Percentiles rank a stretch among this genome's conserved stretches.
phyloP scores from a whole-genome alignment of 2,797 vertebrate genomes.

The Enteromius mattozi region DNA sequence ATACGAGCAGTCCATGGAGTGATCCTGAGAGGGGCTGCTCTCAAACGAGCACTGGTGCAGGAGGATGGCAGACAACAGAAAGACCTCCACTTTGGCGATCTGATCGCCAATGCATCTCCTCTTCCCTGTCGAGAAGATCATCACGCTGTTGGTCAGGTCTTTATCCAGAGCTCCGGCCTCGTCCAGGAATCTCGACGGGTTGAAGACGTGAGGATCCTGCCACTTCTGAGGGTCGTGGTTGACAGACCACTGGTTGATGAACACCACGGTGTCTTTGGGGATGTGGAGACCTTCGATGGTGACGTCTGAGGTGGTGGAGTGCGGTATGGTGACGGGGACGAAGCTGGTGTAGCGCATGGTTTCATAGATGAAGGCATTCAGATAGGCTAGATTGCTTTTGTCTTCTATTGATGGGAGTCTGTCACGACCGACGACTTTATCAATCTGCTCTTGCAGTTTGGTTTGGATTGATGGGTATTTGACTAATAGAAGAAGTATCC shows the following conservation, averaged over 20 bases:
- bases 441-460: conserved; percentile 81
- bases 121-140: conserved; percentile 93
- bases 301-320: conserved; percentile 88
- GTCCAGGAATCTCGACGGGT: conserved; percentile 88
- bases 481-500: conserved; percentile 86
- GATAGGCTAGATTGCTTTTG: conserved; percentile 81
- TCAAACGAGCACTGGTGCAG: conserved; percentile 91
- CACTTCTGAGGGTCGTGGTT: conserved; percentile 93
- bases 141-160: conserved; percentile 83
- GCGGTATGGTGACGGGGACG: conserved; percentile 92
- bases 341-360: conserved; percentile 96
- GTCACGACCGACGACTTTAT: conserved; percentile 83
- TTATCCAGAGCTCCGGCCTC: conserved; percentile 85
- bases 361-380: conserved; percentile 93
- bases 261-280: conserved; percentile 93
- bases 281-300: conserved; percentile 90
- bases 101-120: conserved; percentile 92
- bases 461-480: conserved; percentile 77
- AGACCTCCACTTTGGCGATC: conserved; percentile 89
- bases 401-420: conserved; percentile 86
- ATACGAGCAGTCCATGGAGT: conserved; percentile 85
- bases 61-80: conserved; percentile 88
- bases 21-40: conserved; percentile 79
- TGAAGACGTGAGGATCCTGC: conserved; percentile 87
- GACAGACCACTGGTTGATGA: conserved; percentile 97